These are phyloP conservation scores for Euschistus heros DNA, from an alignment of 1,140 invertebrate species.

Conservation along the genomic window DNA sequence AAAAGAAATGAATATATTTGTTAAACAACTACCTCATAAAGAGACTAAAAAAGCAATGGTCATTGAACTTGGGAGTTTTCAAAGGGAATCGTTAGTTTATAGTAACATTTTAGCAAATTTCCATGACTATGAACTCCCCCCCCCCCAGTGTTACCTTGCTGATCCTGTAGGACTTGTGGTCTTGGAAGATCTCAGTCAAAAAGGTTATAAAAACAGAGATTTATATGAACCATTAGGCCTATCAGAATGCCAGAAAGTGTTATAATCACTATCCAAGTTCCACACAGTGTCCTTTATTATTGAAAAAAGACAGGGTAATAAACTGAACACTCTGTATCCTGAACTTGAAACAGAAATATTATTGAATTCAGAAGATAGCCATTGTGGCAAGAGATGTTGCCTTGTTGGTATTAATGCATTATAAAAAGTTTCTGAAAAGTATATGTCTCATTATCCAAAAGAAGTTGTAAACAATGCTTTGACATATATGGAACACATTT, in stretches of 20 bases:
- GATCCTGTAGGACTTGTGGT: not conserved
- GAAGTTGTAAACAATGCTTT: not conserved
- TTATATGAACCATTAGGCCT: not conserved
- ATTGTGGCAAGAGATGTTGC: not conserved
- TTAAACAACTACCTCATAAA: not conserved
- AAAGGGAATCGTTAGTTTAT: not conserved
- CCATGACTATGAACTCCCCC: too few relatives aligned
- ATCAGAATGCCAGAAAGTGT: not conserved
- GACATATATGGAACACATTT: not conserved
- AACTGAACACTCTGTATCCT: not conserved
- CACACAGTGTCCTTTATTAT: not conserved
- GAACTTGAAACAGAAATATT: not conserved
- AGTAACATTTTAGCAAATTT: not conserved
- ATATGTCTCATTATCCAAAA: not conserved
- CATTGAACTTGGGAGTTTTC: not conserved
- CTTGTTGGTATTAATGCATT: not conserved
- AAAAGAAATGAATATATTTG: not conserved
- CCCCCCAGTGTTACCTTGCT: conserved; percentile 1
- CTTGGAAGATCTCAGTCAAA: not conserved
- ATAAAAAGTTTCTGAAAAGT: not conserved
- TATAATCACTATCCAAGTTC: not conserved
- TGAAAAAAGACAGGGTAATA: not conserved
- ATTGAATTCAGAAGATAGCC: not conserved
- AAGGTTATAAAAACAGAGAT: not conserved
- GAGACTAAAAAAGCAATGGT: not conserved